phyloP scores from a whole-genome alignment of 2,888 invertebrate species.

The Xestoiulus laeticollis region DNA sequence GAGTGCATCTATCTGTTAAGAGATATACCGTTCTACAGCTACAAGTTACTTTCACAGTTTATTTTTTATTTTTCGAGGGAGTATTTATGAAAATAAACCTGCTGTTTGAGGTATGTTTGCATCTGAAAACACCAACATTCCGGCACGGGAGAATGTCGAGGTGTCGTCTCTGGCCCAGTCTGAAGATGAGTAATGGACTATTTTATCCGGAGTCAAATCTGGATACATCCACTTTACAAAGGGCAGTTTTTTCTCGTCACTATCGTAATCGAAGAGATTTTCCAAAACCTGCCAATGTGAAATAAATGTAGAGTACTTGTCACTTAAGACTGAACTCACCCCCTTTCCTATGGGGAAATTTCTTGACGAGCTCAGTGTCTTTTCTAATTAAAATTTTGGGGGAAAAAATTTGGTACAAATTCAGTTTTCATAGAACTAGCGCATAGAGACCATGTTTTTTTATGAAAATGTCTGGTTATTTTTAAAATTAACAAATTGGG shows the following conservation, averaged over 20 bases:
- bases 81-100: constrained; percentile 45
- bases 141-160: constrained; percentile 51
- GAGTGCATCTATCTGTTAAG: constrained; percentile 52
- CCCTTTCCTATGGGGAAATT: too few relatives aligned
- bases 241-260: constrained; percentile 49
- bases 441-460: too few relatives aligned
- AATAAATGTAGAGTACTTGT: too few relatives aligned
- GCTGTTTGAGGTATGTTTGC: constrained; percentile 47
- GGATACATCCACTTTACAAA: constrained; percentile 51
- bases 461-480: too few relatives aligned
- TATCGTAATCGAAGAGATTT: constrained; percentile 54
- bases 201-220: constrained; percentile 52
- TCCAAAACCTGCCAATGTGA: constrained; percentile 49
- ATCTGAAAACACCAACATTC: constrained; percentile 53
- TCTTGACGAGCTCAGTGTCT: too few relatives aligned
- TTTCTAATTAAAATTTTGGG: too few relatives aligned
- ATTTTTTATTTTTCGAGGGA: neutral
- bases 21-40: neutral
- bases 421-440: too few relatives aligned
- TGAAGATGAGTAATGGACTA: constrained; percentile 49
- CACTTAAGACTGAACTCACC: too few relatives aligned
- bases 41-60: too few relatives aligned
- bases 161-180: constrained; percentile 52
- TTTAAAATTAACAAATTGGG: too few relatives aligned
- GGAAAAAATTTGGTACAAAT: too few relatives aligned